Evolutionary conservation across 2,113 vertebrate genomes (phyloP).

Genomic region (Cairina moschata): DNA sequence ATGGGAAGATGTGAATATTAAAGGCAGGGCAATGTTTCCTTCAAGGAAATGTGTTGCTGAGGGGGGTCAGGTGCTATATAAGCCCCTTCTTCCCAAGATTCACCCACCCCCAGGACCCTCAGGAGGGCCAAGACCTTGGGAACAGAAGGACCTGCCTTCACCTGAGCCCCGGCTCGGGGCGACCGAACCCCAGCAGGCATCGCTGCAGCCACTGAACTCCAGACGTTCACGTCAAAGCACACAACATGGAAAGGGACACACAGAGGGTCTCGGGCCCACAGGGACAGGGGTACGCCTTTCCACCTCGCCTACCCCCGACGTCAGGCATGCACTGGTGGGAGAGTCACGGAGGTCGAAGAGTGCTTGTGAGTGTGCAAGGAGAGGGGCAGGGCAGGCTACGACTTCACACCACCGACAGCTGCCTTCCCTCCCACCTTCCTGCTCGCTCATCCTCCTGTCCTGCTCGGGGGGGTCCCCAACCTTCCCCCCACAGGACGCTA

Average conservation of each 20-base stretch:
- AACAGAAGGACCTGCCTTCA: not conserved
- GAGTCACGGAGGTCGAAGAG: not conserved
- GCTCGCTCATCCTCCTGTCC: not conserved
- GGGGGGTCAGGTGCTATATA: not conserved
- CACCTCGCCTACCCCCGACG: not conserved
- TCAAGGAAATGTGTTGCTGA: not conserved
- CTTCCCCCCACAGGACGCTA: not conserved
- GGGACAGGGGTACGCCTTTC: constrained; percentile 46
- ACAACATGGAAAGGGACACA: constrained; percentile 12
- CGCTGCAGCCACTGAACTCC: constrained; percentile 42
- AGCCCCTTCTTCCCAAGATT: constrained; percentile 22
- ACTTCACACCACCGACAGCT: not conserved
- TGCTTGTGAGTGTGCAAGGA: not conserved
- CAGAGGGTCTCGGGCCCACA: constrained; percentile 28
- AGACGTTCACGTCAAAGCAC: constrained; percentile 53
- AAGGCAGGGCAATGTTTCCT: not conserved
- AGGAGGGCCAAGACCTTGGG: not conserved
- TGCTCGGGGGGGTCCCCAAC: not conserved
- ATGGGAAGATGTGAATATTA: not conserved
- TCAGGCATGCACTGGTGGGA: constrained; percentile 69
- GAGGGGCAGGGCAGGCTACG: not conserved
- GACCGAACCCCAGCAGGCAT: not conserved
- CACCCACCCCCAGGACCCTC: not conserved
- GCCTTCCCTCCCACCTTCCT: not conserved
- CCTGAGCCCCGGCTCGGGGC: not conserved